These are phyloP conservation scores for Agapornis canus DNA, from an alignment of 2,797 vertebrate species.

Conservation along the genomic window DNA sequence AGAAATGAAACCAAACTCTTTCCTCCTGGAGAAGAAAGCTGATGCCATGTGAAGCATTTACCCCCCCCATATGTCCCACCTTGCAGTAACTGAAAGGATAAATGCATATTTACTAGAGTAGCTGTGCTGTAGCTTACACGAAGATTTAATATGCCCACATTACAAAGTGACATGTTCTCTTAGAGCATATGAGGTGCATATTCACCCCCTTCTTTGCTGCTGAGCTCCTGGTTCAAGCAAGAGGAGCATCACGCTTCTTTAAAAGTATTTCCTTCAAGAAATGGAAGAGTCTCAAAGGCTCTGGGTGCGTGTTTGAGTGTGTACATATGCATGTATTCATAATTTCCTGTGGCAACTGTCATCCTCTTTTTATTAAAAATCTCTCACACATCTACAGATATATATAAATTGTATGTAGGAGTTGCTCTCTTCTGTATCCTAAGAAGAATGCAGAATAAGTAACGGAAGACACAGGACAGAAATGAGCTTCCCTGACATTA, in stretches of 20 bases:
- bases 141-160: neutral
- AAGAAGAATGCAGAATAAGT: neutral
- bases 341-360: constrained; percentile 32
- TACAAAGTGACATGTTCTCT: neutral
- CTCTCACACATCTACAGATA: constrained; percentile 9
- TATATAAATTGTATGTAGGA: constrained; percentile 47
- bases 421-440: constrained; percentile 4
- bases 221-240: neutral
- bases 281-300: neutral
- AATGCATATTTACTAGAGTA: neutral
- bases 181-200: neutral
- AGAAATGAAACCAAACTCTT: neutral
- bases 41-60: neutral
- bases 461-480: neutral
- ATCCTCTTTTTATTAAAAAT: constrained; percentile 47
- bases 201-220: neutral
- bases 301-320: neutral
- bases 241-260: neutral
- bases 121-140: neutral
- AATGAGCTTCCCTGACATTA: neutral
- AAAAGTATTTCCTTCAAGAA: neutral
- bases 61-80: neutral
- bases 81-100: neutral
- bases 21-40: neutral
- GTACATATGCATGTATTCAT: neutral